phyloP scores from a whole-genome alignment of 92 coral and sea anemone genomes.

The Zoanthus solanderi region DNA sequence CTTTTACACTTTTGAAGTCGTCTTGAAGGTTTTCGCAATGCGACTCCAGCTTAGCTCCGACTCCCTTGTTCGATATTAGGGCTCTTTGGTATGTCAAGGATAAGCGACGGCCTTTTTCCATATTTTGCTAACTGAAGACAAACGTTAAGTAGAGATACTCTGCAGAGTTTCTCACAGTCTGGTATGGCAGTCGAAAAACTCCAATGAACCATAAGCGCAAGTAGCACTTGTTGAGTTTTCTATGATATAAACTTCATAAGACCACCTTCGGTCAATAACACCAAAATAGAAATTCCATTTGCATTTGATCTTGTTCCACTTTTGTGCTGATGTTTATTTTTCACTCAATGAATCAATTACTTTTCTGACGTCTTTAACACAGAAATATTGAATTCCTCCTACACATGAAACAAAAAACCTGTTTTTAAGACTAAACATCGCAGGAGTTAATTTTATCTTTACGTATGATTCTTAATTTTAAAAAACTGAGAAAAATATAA shows the following conservation, averaged over 20 bases:
- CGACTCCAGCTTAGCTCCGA: constrained; percentile 55
- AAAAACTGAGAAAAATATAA: neutral
- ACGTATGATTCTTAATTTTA: neutral
- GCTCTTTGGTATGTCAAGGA: constrained; percentile 55
- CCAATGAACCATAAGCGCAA: neutral
- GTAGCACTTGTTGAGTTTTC: neutral
- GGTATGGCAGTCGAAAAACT: neutral
- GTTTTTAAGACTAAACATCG: neutral
- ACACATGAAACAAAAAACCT: neutral
- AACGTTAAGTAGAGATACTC: neutral
- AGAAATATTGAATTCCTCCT: neutral
- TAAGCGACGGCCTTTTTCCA: constrained; percentile 40
- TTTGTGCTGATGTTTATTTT: neutral
- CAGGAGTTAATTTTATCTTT: neutral
- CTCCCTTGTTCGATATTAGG: constrained; percentile 53
- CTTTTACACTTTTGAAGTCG: constrained; percentile 49
- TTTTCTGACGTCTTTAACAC: neutral
- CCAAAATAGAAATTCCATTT: neutral
- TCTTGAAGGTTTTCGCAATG: constrained; percentile 54
- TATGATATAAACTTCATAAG: constrained; percentile 1
- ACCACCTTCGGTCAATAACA: constrained; percentile 24
- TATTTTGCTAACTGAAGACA: neutral
- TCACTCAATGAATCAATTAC: neutral
- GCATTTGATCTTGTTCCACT: neutral
- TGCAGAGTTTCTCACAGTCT: neutral